A percentile compares a stretch with the other conserved stretches of the same genome.
These are phyloP conservation scores for Unio pictorum DNA, from an alignment of 2,888 invertebrate genomes.

Conservation along the genomic window DNA sequence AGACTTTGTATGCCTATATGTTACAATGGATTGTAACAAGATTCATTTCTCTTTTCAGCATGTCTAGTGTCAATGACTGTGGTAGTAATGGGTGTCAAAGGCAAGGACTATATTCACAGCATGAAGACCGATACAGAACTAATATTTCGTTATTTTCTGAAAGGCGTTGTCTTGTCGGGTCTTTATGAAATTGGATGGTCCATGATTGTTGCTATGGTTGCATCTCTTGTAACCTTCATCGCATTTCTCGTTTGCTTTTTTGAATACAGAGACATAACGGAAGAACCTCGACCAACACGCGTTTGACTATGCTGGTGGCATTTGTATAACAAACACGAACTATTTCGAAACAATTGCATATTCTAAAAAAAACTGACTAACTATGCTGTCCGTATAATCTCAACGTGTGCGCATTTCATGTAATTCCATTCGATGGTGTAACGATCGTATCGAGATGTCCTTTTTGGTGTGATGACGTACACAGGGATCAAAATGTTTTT, in stretches of 20 bases:
- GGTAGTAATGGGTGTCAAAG: constrained; percentile 35
- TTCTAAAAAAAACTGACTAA: too few species aligned
- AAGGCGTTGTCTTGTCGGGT: constrained; percentile 28
- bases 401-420: too few species aligned
- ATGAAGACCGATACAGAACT: constrained; percentile 24
- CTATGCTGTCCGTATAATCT: too few species aligned
- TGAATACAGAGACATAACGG: constrained; percentile 38
- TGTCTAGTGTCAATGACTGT: constrained; percentile 40
- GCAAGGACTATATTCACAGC: constrained; percentile 25
- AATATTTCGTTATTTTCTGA: constrained; percentile 21
- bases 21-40: too few species aligned
- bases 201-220: constrained; percentile 29
- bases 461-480: too few species aligned
- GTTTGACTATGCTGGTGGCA: too few species aligned
- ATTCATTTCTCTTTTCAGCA: constrained; percentile 15
- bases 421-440: too few species aligned
- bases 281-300: constrained; percentile 24
- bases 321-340: too few species aligned
- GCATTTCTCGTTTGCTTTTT: constrained; percentile 33
- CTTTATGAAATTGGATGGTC: constrained; percentile 39
- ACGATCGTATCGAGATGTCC: too few species aligned
- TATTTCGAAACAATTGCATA: too few species aligned
- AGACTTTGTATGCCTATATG: too few species aligned
- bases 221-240: constrained; percentile 30
- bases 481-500: too few species aligned